Base-by-base conservation (phyloP, 2,797 vertebrate genomes). In the Rhynchonycteris naso region DNA sequence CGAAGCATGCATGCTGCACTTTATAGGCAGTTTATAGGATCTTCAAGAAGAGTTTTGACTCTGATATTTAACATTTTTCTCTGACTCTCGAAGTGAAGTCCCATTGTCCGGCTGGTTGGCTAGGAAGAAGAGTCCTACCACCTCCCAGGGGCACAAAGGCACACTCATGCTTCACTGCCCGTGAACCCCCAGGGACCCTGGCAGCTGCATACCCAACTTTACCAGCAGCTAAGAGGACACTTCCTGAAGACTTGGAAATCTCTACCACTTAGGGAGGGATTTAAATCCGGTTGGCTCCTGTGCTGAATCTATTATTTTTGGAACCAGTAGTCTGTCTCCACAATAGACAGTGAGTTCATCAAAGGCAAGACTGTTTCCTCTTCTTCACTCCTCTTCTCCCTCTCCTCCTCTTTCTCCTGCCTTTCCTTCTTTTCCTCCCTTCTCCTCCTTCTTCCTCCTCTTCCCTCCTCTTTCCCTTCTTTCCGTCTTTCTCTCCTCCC, bases 181-280 rank as follows among this genome's bases (percentile, higher is more conserved):
- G 33, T 2, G 30, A n/a, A 28, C 1, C 80, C 38, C 47, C 30
- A 4, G 82, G n/a, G 28, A 38, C 30, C 13, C 43, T 18, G 59
- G 72, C 52, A 92, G 78, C 88, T 92, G 63, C 13, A 0, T 24
- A 21, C 14, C 13, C 61, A 61, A 35, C 13, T 63, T 94, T 14
- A 8, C 33, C 50, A 56, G 65, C 50, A 43, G 78, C 92, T 52
- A 33, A 33, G 15, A 74, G 43, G 47, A 56, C 5, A 15, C 47
- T 88, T 84, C 35, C 30, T 66, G 54, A 72, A 82, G 52, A 69
- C n/a, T 59, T 93, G 61, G 43, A 86, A 83, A 82, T 96, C 75
- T 80, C 35, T 91, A 80, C 24, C 54, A 38, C 74, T 83, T 43
- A 35, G 0, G n/a, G 38, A 85, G 63, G 63, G 15, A 63, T 74